phyloP scores from a whole-genome alignment of 2,888 invertebrate species.

The Allolobophora icterica region DNA sequence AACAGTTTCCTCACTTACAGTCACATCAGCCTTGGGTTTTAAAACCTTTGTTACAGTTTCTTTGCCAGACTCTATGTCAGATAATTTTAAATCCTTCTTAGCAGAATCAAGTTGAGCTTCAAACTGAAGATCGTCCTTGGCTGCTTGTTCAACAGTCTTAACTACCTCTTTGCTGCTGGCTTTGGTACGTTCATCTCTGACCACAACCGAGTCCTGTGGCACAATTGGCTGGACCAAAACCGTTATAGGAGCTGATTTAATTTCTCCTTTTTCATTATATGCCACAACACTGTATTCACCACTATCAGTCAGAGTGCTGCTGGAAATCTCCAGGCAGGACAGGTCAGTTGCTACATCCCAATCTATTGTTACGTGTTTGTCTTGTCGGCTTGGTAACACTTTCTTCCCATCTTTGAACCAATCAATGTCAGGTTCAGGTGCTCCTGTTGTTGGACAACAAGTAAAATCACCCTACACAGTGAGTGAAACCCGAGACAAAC shows the following conservation, averaged over 20 bases:
- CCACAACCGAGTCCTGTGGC: not conserved
- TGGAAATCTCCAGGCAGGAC: conserved; percentile 50
- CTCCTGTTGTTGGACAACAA: conserved; percentile 31
- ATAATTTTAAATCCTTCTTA: no score
- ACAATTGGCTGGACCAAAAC: conserved; percentile 4
- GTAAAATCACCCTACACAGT: not conserved
- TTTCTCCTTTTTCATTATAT: conserved; percentile 26
- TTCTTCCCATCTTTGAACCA: conserved; percentile 50
- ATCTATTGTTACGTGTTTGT: conserved; percentile 36
- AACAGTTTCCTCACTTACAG: conserved; percentile 12
- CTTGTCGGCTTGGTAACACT: conserved; percentile 37
- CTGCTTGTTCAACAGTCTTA: not conserved
- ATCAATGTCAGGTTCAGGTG: conserved; percentile 46
- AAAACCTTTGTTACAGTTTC: not conserved
- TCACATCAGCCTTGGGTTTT: not conserved
- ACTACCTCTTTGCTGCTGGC: not conserved
- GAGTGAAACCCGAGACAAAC: not conserved
- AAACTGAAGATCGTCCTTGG: not conserved
- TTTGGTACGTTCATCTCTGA: not conserved
- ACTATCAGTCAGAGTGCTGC: conserved; percentile 49
- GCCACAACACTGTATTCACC: conserved; percentile 53
- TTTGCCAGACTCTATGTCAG: not conserved
- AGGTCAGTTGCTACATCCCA: conserved; percentile 47
- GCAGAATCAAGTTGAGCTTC: not conserved
- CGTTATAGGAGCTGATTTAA: conserved; percentile 39